Conservation (phyloP, 2,113 vertebrate species). For the Dermatemys mawii region DNA sequence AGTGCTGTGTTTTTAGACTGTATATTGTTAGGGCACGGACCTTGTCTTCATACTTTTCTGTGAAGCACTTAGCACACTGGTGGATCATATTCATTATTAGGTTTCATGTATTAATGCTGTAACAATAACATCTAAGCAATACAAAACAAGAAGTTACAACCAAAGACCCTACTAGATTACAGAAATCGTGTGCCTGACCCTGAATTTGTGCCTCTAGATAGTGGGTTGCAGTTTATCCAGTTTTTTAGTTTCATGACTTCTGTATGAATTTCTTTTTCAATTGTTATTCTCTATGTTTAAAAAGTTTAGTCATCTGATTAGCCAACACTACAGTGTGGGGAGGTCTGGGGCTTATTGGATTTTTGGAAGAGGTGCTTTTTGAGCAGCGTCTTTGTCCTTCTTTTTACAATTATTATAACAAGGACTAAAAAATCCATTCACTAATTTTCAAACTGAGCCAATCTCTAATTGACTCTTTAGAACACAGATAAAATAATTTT, state of each 20-base stretch:
- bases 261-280: not conserved
- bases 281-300: accelerated
- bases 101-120: not conserved
- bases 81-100: not conserved
- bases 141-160: not conserved
- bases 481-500: not conserved
- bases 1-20: not conserved
- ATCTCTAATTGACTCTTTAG: not conserved
- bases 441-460: not conserved
- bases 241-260: not conserved
- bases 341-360: not conserved
- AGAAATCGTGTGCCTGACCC: not conserved
- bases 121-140: not conserved
- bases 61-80: not conserved
- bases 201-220: not conserved
- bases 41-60: not conserved
- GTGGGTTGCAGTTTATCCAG: not conserved
- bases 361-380: not conserved
- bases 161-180: not conserved
- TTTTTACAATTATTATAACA: too few relatives aligned
- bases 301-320: not conserved
- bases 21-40: not conserved
- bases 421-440: not conserved
- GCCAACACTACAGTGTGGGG: not conserved
- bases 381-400: not conserved